phyloP scores from a whole-genome alignment of 2,797 vertebrate species.

The Chiloscyllium punctatum region DNA sequence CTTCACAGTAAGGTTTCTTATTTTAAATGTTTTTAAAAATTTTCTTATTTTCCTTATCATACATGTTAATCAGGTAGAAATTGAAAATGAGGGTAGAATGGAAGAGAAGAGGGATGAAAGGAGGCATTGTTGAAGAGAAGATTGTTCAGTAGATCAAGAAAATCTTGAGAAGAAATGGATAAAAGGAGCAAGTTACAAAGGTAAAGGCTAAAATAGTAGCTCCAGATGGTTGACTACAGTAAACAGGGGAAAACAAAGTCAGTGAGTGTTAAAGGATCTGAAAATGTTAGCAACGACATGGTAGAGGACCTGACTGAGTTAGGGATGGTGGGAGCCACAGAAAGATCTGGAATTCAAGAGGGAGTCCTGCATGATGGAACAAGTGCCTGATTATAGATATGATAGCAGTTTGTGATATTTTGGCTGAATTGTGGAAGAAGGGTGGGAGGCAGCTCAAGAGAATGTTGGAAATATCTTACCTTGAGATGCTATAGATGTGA shows the following conservation, averaged over 20 bases:
- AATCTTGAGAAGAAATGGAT: background rate
- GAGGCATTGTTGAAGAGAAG: background rate
- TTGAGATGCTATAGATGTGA: too few relatives aligned
- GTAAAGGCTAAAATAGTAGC: background rate
- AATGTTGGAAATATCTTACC: background rate
- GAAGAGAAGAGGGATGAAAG: background rate
- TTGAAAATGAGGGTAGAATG: background rate
- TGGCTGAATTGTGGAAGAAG: background rate
- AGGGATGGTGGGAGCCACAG: background rate
- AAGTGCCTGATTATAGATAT: background rate
- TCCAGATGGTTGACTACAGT: background rate
- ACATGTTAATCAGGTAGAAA: background rate
- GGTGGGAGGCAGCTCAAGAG: background rate
- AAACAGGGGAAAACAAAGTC: background rate
- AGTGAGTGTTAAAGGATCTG: background rate
- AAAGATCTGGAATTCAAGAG: background rate
- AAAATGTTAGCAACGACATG: background rate
- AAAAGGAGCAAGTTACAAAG: background rate
- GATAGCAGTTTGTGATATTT: background rate
- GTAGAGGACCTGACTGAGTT: background rate
- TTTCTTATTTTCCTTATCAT: background rate
- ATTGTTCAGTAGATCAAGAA: background rate
- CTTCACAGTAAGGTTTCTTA: background rate
- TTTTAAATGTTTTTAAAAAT: background rate
- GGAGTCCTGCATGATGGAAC: background rate